Conservation (phyloP, 1,140 invertebrate genomes). For the Neodiprion lecontei region DNA sequence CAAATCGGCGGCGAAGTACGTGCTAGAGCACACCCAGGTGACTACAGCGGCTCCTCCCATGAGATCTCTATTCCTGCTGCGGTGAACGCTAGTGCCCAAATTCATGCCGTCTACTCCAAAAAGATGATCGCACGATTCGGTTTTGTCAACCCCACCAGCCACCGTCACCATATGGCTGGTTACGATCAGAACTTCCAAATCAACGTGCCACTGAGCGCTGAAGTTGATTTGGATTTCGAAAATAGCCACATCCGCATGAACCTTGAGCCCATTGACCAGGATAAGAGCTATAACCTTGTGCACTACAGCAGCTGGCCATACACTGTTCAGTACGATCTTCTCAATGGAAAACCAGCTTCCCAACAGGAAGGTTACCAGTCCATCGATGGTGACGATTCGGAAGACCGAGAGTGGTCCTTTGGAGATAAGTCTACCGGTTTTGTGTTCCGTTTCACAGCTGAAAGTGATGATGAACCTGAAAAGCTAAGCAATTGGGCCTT, state of each 20-base stretch:
- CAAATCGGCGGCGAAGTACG: conserved; percentile 59
- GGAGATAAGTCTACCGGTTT: not conserved
- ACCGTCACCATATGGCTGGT: conserved; percentile 66
- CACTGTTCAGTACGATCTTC: conserved; percentile 63
- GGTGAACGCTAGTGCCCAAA: conserved; percentile 43
- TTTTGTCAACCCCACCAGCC: conserved; percentile 69
- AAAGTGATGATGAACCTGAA: not conserved
- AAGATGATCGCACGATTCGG: conserved; percentile 67
- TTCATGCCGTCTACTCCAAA: conserved; percentile 58
- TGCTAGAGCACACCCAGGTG: conserved; percentile 49
- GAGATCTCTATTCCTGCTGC: conserved; percentile 41
- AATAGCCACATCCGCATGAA: conserved; percentile 55
- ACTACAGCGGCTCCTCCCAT: conserved; percentile 24
- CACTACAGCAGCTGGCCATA: conserved; percentile 69
- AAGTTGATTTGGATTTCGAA: conserved; percentile 56
- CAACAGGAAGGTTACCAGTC: not conserved
- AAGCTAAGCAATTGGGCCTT: not conserved
- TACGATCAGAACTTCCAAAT: conserved; percentile 66
- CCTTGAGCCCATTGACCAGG: conserved; percentile 56
- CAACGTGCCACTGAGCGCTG: conserved; percentile 60
- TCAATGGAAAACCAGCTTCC: conserved; percentile 57
- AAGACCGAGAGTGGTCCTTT: not conserved
- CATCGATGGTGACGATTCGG: not conserved
- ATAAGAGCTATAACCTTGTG: conserved; percentile 59
- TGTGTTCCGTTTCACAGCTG: not conserved